phyloP scores from a whole-genome alignment of 2,113 vertebrate species.

The Enhydra lutris region DNA sequence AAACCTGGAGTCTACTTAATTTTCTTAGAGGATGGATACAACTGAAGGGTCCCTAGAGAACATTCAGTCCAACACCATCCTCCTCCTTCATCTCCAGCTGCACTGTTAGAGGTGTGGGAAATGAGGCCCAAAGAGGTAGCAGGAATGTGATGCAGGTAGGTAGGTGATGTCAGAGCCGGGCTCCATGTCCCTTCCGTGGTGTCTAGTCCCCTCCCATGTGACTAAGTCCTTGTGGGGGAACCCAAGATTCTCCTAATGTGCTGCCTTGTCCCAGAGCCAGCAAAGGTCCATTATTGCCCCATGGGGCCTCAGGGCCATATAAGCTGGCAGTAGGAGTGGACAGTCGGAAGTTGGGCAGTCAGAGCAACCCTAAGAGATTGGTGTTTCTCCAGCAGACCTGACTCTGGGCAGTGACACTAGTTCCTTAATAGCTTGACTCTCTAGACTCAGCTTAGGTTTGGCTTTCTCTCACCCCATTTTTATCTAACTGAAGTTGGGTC shows the following conservation, averaged over 20 bases:
- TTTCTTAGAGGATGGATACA: not conserved
- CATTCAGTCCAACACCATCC: not conserved
- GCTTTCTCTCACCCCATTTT: not conserved
- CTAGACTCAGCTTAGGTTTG: not conserved
- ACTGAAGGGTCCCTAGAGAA: not conserved
- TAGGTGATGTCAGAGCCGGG: not conserved
- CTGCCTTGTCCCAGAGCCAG: not conserved
- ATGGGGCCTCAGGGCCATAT: rapidly evolving
- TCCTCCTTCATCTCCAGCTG: not conserved
- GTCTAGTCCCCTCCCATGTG: not conserved
- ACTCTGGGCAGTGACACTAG: not conserved
- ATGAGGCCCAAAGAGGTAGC: rapidly evolving
- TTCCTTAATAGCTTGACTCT: not conserved
- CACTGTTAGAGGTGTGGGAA: not conserved
- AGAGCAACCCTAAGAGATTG: not conserved
- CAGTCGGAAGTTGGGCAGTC: not conserved
- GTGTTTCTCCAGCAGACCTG: not conserved
- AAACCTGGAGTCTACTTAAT: not conserved
- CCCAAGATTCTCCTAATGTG: not conserved
- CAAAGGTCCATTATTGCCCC: not conserved
- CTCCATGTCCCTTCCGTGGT: not conserved
- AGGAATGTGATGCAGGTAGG: not conserved
- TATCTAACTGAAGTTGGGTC: not conserved
- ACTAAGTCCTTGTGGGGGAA: not conserved
- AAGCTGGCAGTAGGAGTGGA: not conserved